A percentile compares a stretch with the other conserved stretches of the same genome.
These are phyloP conservation scores for Chlorodrepanis virens DNA, from an alignment of 2,113 vertebrate genomes.

Conservation along the genomic window DNA sequence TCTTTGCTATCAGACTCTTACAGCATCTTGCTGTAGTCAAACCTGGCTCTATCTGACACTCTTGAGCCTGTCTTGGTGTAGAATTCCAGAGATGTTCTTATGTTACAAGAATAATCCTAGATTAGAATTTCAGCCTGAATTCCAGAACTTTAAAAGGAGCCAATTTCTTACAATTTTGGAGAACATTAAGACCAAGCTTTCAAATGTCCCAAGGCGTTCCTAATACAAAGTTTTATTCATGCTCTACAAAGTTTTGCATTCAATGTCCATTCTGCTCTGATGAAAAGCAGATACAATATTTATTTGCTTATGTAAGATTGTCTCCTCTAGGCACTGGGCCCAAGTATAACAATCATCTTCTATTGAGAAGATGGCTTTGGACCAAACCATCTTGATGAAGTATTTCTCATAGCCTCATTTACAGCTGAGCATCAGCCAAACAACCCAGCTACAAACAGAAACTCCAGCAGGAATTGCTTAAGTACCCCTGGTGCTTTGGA, in stretches of 20 bases:
- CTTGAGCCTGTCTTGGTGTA: not conserved
- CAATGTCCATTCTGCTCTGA: not conserved
- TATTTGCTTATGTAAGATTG: constrained; percentile 24
- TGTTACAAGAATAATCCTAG: not conserved
- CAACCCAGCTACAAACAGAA: constrained; percentile 7
- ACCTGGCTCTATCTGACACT: not conserved
- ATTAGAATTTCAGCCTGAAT: not conserved
- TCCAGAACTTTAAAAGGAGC: not conserved
- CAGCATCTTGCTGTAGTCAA: not conserved
- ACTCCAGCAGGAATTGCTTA: not conserved
- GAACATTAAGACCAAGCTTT: not conserved
- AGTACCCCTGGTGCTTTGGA: not conserved
- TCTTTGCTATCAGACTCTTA: not conserved
- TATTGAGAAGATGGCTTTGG: constrained; percentile 24
- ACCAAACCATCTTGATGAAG: constrained; percentile 35
- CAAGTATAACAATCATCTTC: not conserved
- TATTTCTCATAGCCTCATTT: constrained; percentile 37
- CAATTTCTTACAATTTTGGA: not conserved
- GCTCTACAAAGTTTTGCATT: not conserved
- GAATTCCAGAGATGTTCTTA: not conserved
- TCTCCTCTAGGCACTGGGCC: not conserved
- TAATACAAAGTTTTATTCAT: not conserved
- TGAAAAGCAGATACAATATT: constrained; percentile 4
- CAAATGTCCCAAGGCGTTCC: not conserved
- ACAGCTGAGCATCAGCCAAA: constrained; percentile 31